Percentiles rank a stretch among this genome's conserved stretches.
These are phyloP conservation scores for Mnemiopsis leidyi DNA, from an alignment of 37 sponge, comb jelly and placozoan species.

Conservation along the genomic window DNA sequence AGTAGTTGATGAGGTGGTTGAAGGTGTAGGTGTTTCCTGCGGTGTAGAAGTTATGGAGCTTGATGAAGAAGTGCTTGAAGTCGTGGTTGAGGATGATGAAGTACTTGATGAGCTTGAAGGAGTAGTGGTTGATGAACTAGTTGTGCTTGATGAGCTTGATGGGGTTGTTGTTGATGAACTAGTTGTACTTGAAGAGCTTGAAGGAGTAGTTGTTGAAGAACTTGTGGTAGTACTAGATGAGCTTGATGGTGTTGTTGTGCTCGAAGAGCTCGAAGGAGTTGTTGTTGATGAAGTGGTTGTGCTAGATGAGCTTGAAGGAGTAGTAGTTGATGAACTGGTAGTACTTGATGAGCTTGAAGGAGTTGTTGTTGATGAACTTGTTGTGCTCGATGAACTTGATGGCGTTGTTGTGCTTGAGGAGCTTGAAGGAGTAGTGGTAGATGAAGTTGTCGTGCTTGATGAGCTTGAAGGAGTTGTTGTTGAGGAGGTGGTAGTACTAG, in stretches of 20 bases:
- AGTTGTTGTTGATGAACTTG: background rate
- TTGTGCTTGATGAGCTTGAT: background rate
- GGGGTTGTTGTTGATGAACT: background rate
- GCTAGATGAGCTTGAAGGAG: background rate
- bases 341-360: constrained; percentile 4
- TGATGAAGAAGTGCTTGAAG: background rate
- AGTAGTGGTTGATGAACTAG: background rate
- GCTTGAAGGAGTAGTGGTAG: background rate
- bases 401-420: background rate
- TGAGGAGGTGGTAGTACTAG: background rate
- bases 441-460: background rate
- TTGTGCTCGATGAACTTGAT: background rate
- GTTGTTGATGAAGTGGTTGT: background rate
- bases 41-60: background rate
- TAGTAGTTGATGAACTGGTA: background rate
- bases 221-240: background rate
- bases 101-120: background rate
- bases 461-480: background rate
- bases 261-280: background rate
- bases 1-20: background rate
- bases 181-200: background rate
- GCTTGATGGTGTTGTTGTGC: background rate
- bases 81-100: no score
- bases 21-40: background rate
- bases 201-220: background rate